These are phyloP conservation scores for Aegithalos caudatus DNA, from an alignment of 2,113 vertebrate species.

Conservation along the genomic window DNA sequence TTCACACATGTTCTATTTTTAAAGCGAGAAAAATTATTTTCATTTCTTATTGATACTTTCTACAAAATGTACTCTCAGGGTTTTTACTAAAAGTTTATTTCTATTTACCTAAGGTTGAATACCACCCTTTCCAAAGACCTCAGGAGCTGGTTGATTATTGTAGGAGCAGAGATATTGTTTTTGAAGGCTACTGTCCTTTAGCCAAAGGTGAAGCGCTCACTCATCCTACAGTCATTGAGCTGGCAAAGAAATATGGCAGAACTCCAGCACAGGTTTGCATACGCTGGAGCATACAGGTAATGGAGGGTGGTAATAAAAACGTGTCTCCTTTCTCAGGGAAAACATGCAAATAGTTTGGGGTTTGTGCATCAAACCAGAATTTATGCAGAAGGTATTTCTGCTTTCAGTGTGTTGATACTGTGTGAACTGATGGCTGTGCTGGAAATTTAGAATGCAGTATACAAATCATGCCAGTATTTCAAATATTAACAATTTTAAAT, in stretches of 20 bases:
- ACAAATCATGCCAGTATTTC: background rate
- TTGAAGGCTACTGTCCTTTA: slow-evolving; percentile 79
- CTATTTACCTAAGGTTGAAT: slow-evolving; percentile 66
- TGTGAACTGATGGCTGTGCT: background rate
- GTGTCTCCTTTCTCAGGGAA: background rate
- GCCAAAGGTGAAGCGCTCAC: slow-evolving; percentile 74
- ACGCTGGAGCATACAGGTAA: slow-evolving; percentile 73
- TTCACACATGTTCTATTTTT: background rate
- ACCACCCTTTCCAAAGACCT: slow-evolving; percentile 81
- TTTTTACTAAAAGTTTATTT: background rate
- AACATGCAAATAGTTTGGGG: background rate
- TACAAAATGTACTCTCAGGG: background rate
- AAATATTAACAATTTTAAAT: background rate
- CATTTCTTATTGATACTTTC: background rate
- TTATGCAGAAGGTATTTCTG: background rate
- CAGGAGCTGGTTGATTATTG: slow-evolving; percentile 74
- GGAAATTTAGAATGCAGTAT: background rate
- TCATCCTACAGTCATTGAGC: slow-evolving; percentile 64
- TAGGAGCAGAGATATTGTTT: slow-evolving; percentile 69
- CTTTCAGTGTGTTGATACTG: background rate
- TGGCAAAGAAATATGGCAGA: slow-evolving; percentile 72
- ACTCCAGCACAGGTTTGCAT: slow-evolving; percentile 78
- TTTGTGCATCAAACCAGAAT: background rate
- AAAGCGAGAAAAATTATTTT: background rate
- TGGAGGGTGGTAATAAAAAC: background rate